Evolutionary conservation across 2,113 vertebrate genomes (phyloP).

Genomic region (Promerops cafer): DNA sequence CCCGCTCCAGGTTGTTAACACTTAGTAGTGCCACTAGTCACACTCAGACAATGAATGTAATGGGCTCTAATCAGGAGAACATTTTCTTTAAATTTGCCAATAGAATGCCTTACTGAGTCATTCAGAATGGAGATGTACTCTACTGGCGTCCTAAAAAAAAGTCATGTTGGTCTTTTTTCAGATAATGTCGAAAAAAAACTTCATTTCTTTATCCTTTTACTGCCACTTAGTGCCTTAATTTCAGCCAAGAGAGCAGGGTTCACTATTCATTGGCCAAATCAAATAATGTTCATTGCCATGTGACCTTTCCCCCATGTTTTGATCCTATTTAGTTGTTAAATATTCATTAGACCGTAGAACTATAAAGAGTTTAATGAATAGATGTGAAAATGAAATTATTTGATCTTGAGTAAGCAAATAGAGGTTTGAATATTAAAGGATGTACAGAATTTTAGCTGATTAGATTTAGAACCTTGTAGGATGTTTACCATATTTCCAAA

Average conservation of each 20-base stretch:
- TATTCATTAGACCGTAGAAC: slow-evolving; percentile 62
- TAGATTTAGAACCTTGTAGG: slow-evolving; percentile 58
- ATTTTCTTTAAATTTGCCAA: slow-evolving; percentile 72
- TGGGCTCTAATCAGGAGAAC: slow-evolving; percentile 67
- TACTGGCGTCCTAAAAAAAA: slow-evolving; percentile 55
- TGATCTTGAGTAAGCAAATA: slow-evolving; percentile 52
- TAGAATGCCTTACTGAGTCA: slow-evolving; percentile 77
- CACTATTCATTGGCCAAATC: slow-evolving; percentile 67
- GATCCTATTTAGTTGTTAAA: slow-evolving; percentile 50
- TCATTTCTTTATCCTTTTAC: slow-evolving; percentile 65
- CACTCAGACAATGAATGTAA: slow-evolving; percentile 74
- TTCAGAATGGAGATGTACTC: slow-evolving; percentile 50
- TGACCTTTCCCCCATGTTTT: slow-evolving; percentile 15
- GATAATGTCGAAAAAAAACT: background rate
- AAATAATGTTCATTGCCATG: slow-evolving; percentile 55
- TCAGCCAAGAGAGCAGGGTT: slow-evolving; percentile 73
- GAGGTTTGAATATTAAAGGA: slow-evolving; percentile 48
- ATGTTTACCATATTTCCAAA: slow-evolving; percentile 60
- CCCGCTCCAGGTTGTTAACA: slow-evolving; percentile 3
- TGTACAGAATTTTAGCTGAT: slow-evolving; percentile 43
- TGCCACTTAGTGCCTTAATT: slow-evolving; percentile 81
- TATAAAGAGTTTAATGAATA: slow-evolving; percentile 60
- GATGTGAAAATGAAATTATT: slow-evolving; percentile 35
- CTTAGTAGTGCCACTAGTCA: slow-evolving; percentile 57
- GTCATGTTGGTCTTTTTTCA: slow-evolving; percentile 23